These are phyloP conservation scores for Philereme transversata DNA, from an alignment of 2,888 invertebrate species.

Conservation along the genomic window DNA sequence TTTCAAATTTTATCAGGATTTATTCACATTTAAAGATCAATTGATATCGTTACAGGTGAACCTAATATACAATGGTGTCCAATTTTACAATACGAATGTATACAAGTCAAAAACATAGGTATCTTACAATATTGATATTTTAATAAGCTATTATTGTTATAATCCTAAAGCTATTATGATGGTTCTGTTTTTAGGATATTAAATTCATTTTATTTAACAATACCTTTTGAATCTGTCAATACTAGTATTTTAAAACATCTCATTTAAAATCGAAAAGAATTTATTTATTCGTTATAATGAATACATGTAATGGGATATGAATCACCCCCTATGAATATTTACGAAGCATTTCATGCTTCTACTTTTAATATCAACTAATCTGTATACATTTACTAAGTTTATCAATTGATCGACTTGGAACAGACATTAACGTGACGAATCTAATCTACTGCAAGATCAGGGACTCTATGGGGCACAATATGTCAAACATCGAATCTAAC, in stretches of 20 bases:
- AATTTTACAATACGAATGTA: conserved; percentile 80
- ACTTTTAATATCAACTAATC: conserved; percentile 69
- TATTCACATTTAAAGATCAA: conserved; percentile 81
- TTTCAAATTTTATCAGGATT: conserved; percentile 70
- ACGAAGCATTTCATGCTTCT: conserved; percentile 77
- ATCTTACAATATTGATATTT: conserved; percentile 73
- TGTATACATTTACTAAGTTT: conserved; percentile 76
- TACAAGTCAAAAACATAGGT: conserved; percentile 83
- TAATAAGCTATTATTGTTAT: conserved; percentile 77
- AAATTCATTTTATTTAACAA: conserved; percentile 49
- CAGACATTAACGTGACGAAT: conserved; percentile 74
- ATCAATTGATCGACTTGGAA: conserved; percentile 72
- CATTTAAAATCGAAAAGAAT: conserved; percentile 50
- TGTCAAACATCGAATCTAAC: conserved; percentile 76
- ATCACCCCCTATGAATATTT: conserved; percentile 63
- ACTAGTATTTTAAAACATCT: conserved; percentile 52
- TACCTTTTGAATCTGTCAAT: conserved; percentile 57
- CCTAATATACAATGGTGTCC: conserved; percentile 75
- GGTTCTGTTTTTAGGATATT: conserved; percentile 73
- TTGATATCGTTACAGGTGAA: conserved; percentile 75
- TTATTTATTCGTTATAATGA: conserved; percentile 47
- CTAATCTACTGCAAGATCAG: conserved; percentile 74
- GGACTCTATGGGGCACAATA: conserved; percentile 66
- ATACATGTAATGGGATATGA: conserved; percentile 60
- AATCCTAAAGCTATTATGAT: conserved; percentile 79